Conservation (phyloP, 2,888 invertebrate species). For the Baccha elongata region DNA sequence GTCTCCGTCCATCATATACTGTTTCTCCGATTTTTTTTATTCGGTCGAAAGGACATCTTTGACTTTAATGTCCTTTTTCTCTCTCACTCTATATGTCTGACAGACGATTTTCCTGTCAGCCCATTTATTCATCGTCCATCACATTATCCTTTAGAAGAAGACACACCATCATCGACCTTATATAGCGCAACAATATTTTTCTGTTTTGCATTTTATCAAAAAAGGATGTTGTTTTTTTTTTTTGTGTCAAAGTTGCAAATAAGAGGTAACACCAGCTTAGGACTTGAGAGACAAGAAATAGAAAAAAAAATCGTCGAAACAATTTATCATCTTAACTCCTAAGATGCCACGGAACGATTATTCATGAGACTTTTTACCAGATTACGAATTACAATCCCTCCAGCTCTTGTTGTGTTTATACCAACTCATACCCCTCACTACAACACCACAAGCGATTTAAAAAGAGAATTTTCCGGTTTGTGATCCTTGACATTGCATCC, state of each 20-base stretch:
- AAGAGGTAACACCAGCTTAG: slow-evolving; percentile 25
- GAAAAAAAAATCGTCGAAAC: slow-evolving; percentile 33
- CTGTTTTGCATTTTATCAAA: slow-evolving; percentile 38
- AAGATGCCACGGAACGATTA: slow-evolving; percentile 65
- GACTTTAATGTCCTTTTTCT: slow-evolving; percentile 60
- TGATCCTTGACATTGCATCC: slow-evolving; percentile 69
- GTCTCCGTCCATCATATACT: slow-evolving; percentile 30
- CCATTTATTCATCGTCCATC: slow-evolving; percentile 55
- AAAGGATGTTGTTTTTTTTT: background rate
- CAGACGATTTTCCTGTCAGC: slow-evolving; percentile 41
- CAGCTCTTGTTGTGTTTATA: background rate
- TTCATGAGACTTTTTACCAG: slow-evolving; percentile 68
- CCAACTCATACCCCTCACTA: background rate
- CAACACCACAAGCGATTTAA: slow-evolving; percentile 15
- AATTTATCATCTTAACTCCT: slow-evolving; percentile 69
- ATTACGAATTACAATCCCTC: slow-evolving; percentile 54
- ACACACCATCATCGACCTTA: too few species aligned
- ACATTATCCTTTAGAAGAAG: slow-evolving; percentile 44
- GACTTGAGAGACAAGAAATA: background rate
- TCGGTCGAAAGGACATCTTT: slow-evolving; percentile 35
- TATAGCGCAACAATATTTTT: slow-evolving; percentile 48
- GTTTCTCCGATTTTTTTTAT: background rate
- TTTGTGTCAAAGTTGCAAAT: background rate
- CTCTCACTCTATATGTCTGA: background rate
- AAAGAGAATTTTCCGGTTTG: slow-evolving; percentile 48